Evolutionary conservation across 2,888 invertebrate genomes (phyloP), one percentile per base, ranked within the genome.

Genomic region (Sialis lutaria): DNA sequence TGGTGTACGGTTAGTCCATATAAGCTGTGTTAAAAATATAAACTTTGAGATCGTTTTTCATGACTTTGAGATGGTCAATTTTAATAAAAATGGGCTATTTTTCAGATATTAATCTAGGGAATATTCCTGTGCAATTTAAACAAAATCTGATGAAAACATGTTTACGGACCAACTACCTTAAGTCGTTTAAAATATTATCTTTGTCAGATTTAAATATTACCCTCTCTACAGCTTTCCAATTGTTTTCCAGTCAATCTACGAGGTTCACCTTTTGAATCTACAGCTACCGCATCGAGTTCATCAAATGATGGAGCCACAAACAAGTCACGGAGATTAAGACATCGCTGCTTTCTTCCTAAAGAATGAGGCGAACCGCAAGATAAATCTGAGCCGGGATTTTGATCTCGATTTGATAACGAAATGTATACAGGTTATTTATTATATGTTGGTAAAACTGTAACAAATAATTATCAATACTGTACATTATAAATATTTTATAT

Each of bases 271-370:
- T 84, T 86, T 30, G 81, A 78, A 64, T 92, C 91, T 4, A 87
- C 80, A 1, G 92, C 91, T 0, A 92, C 89, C 0, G 89, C 87
- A 62, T 93, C 93, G 52, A 93, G 69, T 62, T 95, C 93, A 67
- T 93, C 92, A 65, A 93, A 93, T 44, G 89, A 88, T 32, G 93
- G 93, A 4, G 90, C 82, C 50, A 90, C 75, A 64, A 95, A 92
- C 56, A 93, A 74, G 64, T 93, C 91, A 45, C 85, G 76, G 64
- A 76, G 65, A 67, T 79, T 58, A 61, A 78, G 64, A 64, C 61
- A 64, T 53, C 65, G 64, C 44, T 58, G 59, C 53, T 61, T 63
- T 22, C 64, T 55, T 8, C 65, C 63, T 50, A 66, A 52, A 5
- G 65, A 65, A 43, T 48, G 47, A 7, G 44, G 47, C 5, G 44